phyloP scores from a whole-genome alignment of 1,140 invertebrate genomes.

The Ooceraea biroi region DNA sequence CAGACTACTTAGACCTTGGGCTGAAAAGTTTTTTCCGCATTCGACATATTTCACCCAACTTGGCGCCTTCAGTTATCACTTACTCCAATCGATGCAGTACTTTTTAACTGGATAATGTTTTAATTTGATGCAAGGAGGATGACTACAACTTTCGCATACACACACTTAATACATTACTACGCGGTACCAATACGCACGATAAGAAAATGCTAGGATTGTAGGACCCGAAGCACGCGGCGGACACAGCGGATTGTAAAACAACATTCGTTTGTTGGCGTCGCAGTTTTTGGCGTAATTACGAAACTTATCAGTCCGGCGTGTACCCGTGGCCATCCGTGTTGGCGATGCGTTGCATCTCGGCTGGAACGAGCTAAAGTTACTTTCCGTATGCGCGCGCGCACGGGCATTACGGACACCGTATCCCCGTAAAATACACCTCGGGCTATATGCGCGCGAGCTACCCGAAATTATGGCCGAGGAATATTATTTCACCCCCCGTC shows the following conservation, averaged over 20 bases:
- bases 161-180: too few species aligned
- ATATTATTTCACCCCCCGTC: slow-evolving; percentile 71
- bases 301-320: background rate
- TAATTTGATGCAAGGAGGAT: too few species aligned
- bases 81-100: too few species aligned
- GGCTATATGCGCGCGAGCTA: slow-evolving; percentile 53
- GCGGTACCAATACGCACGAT: too few species aligned
- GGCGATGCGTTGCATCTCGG: slow-evolving; percentile 55
- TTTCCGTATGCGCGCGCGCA: slow-evolving; percentile 46
- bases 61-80: too few species aligned
- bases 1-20: too few species aligned
- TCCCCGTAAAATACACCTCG: slow-evolving; percentile 69
- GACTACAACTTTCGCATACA: background rate
- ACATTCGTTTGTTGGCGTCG: background rate
- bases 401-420: slow-evolving; percentile 67
- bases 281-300: slow-evolving; percentile 3
- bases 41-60: too few species aligned
- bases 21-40: too few species aligned
- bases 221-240: too few species aligned
- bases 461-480: slow-evolving; percentile 71
- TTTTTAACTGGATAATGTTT: too few species aligned
- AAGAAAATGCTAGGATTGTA: too few species aligned
- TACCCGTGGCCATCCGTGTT: background rate
- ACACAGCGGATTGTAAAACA: too few species aligned
- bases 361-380: slow-evolving; percentile 52